These are phyloP conservation scores for Aphis gossypii DNA, from an alignment of 1,140 invertebrate genomes.

Conservation along the genomic window DNA sequence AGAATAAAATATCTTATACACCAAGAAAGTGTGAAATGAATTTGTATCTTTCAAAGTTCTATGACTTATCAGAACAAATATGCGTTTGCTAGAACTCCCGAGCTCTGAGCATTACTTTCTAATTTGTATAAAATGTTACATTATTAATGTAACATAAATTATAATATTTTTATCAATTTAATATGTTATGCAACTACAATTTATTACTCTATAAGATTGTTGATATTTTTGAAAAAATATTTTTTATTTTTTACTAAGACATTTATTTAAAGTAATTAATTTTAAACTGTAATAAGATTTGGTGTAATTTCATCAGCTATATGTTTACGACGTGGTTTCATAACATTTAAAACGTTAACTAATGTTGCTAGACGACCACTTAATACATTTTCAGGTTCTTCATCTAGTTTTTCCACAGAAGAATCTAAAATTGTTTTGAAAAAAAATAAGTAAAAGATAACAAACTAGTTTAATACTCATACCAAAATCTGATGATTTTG, in stretches of 20 bases:
- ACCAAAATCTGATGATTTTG: constrained; percentile 51
- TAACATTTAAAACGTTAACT: constrained; percentile 47
- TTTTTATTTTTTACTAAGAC: not conserved
- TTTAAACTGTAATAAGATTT: constrained; percentile 31
- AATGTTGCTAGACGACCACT: constrained; percentile 43
- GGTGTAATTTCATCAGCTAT: constrained; percentile 23
- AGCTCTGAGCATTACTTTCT: not conserved
- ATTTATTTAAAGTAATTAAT: not conserved
- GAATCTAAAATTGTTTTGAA: constrained; percentile 41
- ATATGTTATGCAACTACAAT: not conserved
- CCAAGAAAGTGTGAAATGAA: no score
- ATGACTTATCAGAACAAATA: no score
- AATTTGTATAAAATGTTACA: not conserved
- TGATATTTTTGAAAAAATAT: not conserved
- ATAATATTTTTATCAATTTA: not conserved
- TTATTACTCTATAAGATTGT: not conserved
- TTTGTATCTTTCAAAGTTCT: no score
- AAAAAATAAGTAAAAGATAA: not conserved
- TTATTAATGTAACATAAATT: not conserved
- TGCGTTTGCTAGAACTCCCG: no score
- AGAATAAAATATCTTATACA: no score
- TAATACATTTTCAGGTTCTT: constrained; percentile 53
- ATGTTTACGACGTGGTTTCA: constrained; percentile 48
- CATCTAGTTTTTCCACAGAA: constrained; percentile 38
- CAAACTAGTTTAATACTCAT: not conserved